Base-by-base conservation (phyloP, 2,113 vertebrate genomes). In the Rhinopomastus cyanomelas region DNA sequence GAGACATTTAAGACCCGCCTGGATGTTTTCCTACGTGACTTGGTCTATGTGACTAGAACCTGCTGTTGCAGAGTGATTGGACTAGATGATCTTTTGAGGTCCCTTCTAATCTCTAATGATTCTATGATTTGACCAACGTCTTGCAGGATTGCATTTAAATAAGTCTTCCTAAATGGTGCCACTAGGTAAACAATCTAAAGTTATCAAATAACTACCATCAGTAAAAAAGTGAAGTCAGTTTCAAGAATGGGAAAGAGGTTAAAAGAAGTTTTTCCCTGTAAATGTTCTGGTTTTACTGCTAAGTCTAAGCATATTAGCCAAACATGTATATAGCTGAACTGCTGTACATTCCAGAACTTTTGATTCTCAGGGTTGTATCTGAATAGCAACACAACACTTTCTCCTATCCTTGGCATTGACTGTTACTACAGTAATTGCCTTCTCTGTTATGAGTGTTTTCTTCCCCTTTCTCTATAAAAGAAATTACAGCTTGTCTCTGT, bases 401-500 rank as follows among this genome's bases (percentile, higher is more conserved):
- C 37, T 56, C 29, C 32, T 37, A 39, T 87, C 22, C 25, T 80
- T 86, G 61, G 34, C 77, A 65, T 64, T 75, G 60, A 48, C 74
- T 79, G 59, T 82, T 86, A 22, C 64, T 93, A 46, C 57, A 78
- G 49, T 93, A 95, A 92, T 92, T 95, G 67, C 46, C 32, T 92
- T 65, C 81, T 66, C 42, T 88, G 73, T 90, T 94, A 95, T 60
- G 90, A 92, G 51, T 12, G 7, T 30, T 88, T 64, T 62, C 53
- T 81, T 16, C 3, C 39, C 20, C 3, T 60, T 77, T 46, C 51
- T 15, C 59, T 74, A 81, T 95, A 88, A 96, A 95, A 95, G 74
- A 88, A 90, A 93, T 91, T 94, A 92, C 62, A 82, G 37, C 78
- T 95, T 94, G 87, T 92, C 87, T 92, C 57, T 69, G 72, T 83